Conservation (phyloP, 2,888 invertebrate species). For the Orthosia incerta region DNA sequence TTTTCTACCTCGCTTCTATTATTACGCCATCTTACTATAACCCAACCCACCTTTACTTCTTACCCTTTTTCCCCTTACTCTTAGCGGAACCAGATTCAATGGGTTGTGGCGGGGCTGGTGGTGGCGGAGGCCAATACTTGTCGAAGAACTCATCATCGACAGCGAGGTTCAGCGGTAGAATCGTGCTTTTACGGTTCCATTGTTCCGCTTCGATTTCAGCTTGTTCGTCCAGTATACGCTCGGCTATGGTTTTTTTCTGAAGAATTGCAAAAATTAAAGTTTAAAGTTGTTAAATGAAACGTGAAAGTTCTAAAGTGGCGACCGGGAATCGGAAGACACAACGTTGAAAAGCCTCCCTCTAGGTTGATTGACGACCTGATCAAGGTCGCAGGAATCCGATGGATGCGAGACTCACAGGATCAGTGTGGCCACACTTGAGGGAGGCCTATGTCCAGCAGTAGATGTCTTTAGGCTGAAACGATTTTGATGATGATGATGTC, state of each 20-base stretch:
- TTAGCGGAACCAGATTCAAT: slow-evolving; percentile 57
- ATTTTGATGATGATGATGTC: no score
- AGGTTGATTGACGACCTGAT: no score
- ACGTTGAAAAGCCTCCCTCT: no score
- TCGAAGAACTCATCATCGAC: slow-evolving; percentile 78
- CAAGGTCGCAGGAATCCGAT: no score
- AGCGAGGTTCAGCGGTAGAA: slow-evolving; percentile 80
- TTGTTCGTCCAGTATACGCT: slow-evolving; percentile 72
- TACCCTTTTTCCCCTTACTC: slow-evolving; percentile 50
- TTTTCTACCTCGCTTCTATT: neutral
- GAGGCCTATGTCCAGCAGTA: no score
- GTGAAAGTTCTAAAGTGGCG: no score
- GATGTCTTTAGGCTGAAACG: no score
- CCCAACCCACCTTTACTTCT: slow-evolving; percentile 7
- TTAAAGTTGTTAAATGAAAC: no score
- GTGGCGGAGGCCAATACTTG: slow-evolving; percentile 85
- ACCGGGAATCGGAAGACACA: no score
- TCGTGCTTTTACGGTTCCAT: slow-evolving; percentile 78
- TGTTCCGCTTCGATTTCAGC: slow-evolving; percentile 75
- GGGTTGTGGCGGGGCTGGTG: slow-evolving; percentile 72
- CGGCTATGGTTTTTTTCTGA: slow-evolving; percentile 77
- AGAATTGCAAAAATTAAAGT: slow-evolving; percentile 4
- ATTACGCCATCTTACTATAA: neutral
- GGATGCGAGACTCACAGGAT: no score
- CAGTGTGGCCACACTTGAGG: no score